Evolutionary conservation across 2,113 vertebrate genomes (phyloP).

Genomic region (Aix galericulata): DNA sequence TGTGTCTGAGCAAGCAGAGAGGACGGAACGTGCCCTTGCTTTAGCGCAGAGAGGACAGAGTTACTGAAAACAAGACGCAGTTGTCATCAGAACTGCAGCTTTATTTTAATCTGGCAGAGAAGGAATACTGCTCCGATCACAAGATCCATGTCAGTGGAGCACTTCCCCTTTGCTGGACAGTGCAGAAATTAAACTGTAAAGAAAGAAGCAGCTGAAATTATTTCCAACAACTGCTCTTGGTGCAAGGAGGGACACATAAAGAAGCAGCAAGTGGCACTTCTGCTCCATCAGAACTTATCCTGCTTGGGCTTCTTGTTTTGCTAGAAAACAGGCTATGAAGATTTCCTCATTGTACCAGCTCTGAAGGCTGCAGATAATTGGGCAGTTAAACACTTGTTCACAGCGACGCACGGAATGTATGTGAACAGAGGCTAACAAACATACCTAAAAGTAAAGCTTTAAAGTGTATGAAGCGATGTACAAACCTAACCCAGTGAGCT

Average conservation of each 20-base stretch:
- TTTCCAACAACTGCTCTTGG: neutral
- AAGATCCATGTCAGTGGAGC: accelerated
- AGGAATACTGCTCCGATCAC: neutral
- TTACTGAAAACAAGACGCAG: neutral
- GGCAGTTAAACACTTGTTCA: neutral
- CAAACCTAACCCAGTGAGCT: neutral
- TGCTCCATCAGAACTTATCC: accelerated
- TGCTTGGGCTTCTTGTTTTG: neutral
- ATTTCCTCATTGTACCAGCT: neutral
- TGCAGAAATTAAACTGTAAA: neutral
- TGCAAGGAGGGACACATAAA: neutral
- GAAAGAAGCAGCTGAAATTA: accelerated
- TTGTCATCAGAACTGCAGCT: neutral
- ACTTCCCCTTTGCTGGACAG: neutral
- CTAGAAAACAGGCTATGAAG: neutral
- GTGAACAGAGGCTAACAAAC: neutral
- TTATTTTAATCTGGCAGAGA: neutral
- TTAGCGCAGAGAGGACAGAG: accelerated
- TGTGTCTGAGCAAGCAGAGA: accelerated
- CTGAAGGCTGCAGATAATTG: neutral
- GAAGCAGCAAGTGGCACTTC: neutral
- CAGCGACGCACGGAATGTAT: neutral
- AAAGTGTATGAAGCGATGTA: neutral
- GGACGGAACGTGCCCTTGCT: neutral
- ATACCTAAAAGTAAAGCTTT: neutral